phyloP scores from a whole-genome alignment of 2,113 vertebrate genomes.

The Myrmophylax atrothorax region DNA sequence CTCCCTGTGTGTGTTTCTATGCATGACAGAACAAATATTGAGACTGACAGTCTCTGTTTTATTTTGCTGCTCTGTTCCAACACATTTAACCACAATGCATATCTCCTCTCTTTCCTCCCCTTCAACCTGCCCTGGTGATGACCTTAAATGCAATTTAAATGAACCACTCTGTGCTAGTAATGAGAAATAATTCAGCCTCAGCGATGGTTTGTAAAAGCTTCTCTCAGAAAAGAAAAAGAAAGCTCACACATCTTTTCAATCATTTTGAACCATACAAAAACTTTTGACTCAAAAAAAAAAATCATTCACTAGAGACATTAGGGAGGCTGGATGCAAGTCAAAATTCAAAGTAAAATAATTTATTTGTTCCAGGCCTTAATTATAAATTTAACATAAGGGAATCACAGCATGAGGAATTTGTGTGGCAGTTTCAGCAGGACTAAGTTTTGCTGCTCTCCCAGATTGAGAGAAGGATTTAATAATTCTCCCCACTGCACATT shows the following conservation, averaged over 20 bases:
- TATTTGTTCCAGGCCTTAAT: neutral
- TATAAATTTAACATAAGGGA: neutral
- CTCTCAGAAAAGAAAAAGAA: constrained; percentile 3
- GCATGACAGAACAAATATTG: constrained; percentile 47
- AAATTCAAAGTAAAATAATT: neutral
- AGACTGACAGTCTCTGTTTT: constrained; percentile 36
- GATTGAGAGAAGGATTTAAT: neutral
- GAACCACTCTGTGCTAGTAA: neutral
- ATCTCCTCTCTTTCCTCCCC: constrained; percentile 4
- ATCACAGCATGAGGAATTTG: neutral
- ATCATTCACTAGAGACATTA: neutral
- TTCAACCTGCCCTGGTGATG: constrained; percentile 19
- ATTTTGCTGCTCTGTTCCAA: constrained; percentile 55
- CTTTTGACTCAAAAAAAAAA: neutral
- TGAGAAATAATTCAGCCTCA: constrained; percentile 31
- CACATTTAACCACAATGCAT: constrained; percentile 45
- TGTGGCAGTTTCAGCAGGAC: neutral
- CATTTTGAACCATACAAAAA: neutral
- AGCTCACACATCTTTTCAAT: neutral
- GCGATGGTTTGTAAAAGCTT: neutral
- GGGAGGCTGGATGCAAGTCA: neutral
- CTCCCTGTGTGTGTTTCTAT: constrained; percentile 18
- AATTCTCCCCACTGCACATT: neutral
- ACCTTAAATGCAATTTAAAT: constrained; percentile 49
- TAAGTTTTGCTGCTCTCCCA: neutral